Base-by-base conservation (phyloP, 2,888 invertebrate species). In the Pachymerium ferrugineum region DNA sequence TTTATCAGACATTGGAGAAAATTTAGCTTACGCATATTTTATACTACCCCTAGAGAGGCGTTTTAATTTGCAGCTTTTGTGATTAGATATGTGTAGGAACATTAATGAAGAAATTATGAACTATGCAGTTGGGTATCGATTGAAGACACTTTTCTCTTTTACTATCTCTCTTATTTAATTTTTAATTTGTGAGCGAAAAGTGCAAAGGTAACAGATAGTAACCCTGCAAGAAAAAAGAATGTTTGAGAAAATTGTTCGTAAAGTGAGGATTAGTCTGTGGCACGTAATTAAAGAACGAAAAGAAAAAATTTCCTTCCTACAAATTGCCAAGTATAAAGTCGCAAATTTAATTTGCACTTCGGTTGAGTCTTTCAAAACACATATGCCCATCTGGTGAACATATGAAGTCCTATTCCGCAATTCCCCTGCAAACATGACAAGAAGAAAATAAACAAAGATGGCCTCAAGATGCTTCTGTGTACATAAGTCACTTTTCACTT, bases 381-480 rank as follows among this genome's bases (percentile, higher is more conserved):
- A 25, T 62, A 28, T 62, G n/a, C 62, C 12, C 62, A 62, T 62
- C 62, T 62, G 62, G 62, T 62, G 28, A 62, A 62, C 62, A 62
- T 22, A 62, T 62, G 62, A 62, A 62, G 25, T 28, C 62, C 62
- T 28, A 62, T 62, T 62, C 25, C 62, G 25, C 25, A 62, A 62
- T 25, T 62, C 62, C 38, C 38, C 38, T 38, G 25, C 62, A 12
- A 62, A 62, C 62, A 28, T 62, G 28, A 62, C n/a, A 62, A 62
- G 28, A 62, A 62, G 62, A 62, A 47, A 62, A 62, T 28, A 62
- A 62, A 62, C 62, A 62, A 62, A 62, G 10, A 62, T 62, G 62
- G 62, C 25, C 62, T 62, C 62, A 62, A 62, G 62, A 62, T 62
- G 62, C 28, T 28, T 62, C 25, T 28, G 22, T 62, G 62, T 28